Evolutionary conservation across 2,797 vertebrate species (phyloP), one percentile per base, ranked within the genome.

Genomic region (Hippoglossus hippoglossus): DNA sequence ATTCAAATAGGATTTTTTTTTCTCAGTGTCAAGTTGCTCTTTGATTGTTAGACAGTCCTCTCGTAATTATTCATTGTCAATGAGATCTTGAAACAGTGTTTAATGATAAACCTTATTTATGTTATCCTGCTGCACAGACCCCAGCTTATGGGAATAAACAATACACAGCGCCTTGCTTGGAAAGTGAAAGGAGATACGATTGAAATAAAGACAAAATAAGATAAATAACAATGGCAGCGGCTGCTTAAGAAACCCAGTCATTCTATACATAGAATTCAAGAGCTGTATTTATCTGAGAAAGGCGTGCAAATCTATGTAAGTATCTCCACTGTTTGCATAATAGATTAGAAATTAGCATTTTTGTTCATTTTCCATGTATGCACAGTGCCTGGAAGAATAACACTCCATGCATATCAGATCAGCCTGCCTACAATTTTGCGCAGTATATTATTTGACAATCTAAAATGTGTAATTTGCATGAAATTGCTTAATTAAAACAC

Each of bases 401-500:
- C 96, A 97, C 96, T 96, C 96, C 97, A 98, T 99, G 98, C 97
- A 99, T 99, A 99, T 99, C 98, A 99, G 98, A 99, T 99, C 97
- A 98, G 97, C 96, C 97, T 96, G 97, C 96, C 97, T 98, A 97
- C 97, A 96, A 95, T 98, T 99, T 97, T 97, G 96, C 94, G 96
- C 97, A 97, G 97, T 98, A 98, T 99, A 99, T 99, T 99, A 99
- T 99, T 99, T 99, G 98, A 98, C 98, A 99, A 99, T 99, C 98
- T 99, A 97, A 99, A 99, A 99, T 99, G 98, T 99, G 97, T 99
- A 99, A 99, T 99, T 99, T 99, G 98, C 98, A 99, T 99, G 98
- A 99, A 99, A 99, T 99, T 99, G 97, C 98, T 99, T 99, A 99
- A 99, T 99, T 99, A 99, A 99, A 99, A 99, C 98, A 99, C 97